These are phyloP conservation scores for Vulpes ferrilata DNA, from an alignment of 2,113 vertebrate genomes.

Conservation along the genomic window DNA sequence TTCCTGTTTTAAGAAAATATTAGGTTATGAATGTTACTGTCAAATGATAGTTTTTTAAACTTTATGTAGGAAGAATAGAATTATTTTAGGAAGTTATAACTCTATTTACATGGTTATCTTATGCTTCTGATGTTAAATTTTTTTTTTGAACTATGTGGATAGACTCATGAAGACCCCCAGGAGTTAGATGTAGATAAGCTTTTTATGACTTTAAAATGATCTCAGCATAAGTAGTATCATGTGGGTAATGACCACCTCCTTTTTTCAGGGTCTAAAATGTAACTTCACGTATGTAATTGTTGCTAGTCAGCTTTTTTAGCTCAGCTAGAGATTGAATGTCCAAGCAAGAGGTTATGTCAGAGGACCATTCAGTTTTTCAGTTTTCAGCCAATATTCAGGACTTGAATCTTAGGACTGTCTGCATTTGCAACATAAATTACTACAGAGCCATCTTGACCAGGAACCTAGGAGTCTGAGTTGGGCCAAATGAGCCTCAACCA, in stretches of 20 bases:
- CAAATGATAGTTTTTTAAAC: conserved; percentile 16
- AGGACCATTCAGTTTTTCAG: not conserved
- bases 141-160: not conserved
- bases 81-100: not conserved
- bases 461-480: not conserved
- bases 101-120: not conserved
- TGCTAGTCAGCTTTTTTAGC: not conserved
- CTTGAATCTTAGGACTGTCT: not conserved
- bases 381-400: not conserved
- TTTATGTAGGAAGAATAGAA: not conserved
- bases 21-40: not conserved
- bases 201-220: not conserved
- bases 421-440: not conserved
- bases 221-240: not conserved
- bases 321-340: not conserved
- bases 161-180: not conserved
- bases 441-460: not conserved
- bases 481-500: not conserved
- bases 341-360: not conserved
- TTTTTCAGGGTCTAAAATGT: not conserved
- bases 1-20: not conserved
- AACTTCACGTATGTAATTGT: not conserved
- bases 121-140: not conserved
- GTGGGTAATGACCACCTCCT: not conserved
- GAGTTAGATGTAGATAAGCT: not conserved